Evolutionary conservation across 2,113 vertebrate genomes (phyloP), one percentile per base, ranked within the genome.

Genomic region (Mugil cephalus): DNA sequence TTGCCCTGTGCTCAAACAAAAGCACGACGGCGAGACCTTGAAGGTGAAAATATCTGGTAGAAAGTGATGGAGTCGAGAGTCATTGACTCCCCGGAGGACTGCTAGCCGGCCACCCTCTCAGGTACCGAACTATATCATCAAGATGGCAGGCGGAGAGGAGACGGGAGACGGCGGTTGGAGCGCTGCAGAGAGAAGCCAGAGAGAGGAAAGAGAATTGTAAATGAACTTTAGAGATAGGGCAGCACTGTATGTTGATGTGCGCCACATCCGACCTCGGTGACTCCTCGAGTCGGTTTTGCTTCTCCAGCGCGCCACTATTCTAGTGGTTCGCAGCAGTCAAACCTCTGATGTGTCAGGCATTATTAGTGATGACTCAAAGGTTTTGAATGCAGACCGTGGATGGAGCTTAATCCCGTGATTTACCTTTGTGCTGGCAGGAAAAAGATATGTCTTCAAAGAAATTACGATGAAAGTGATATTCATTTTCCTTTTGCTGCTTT

Each of bases 41-140:
- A 79, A 85, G 72, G 80, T 82, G 80, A 90, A 82, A 81, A 78
- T 75, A 79, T 83, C 82, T 83, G 82, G 89, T 80, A 77, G 58
- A 52, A 56, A 68, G 54, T 89, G 88, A 89, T 59, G 72, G 87
- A 90, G 80, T 58, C 72, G 85, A 83, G 80, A 84, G 85, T 80
- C 79, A 83, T 58, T 7, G 56, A 78, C 52, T 80, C 86, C 83
- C 85, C 70, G 65, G 76, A 77, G 83, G 72, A 79, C 79, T 85
- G 74, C 76, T 89, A 76, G 78, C 46, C 8, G 10, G 79, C 79
- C 79, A 50, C 55, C 77, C 74, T 74, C 77, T 64, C 53, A 69
- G 81, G 78, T 71, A 63, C 83, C 77, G 58, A 67, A 51, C 80
- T 66, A 30, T 72, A 79, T 88, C 88, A 76, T 81, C 61, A 56